Conservation (phyloP, 2,797 vertebrate species). For the Argyrosomus regius region DNA sequence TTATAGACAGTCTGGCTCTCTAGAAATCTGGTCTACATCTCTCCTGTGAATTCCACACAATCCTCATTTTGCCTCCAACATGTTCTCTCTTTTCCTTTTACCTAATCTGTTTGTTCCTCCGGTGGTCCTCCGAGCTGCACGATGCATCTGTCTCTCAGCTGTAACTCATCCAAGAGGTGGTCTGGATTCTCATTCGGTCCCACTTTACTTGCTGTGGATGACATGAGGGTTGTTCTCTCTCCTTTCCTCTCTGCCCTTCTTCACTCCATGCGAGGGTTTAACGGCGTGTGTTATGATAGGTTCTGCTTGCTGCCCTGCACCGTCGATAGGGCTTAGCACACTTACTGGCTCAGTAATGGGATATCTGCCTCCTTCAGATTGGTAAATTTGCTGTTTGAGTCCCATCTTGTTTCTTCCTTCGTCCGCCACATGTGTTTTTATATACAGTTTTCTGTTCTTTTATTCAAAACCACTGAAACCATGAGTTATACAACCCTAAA, state of each 20-base stretch:
- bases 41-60: slow-evolving; percentile 53
- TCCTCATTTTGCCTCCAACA: slow-evolving; percentile 57
- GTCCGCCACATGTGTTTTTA: slow-evolving; percentile 5
- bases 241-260: slow-evolving; percentile 18
- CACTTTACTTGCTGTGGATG: slow-evolving; percentile 42
- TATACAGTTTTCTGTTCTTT: slow-evolving; percentile 12
- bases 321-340: slow-evolving; percentile 51
- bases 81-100: slow-evolving; percentile 15
- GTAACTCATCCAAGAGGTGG: slow-evolving; percentile 54
- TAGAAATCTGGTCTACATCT: slow-evolving; percentile 52
- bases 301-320: slow-evolving; percentile 44
- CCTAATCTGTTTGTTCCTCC: slow-evolving; percentile 69
- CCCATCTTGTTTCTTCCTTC: slow-evolving; percentile 14
- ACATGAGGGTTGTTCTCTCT: slow-evolving; percentile 28
- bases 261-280: slow-evolving; percentile 50
- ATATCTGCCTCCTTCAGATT: slow-evolving; percentile 46
- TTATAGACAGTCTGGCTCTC: slow-evolving; percentile 45
- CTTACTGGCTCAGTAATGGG: slow-evolving; percentile 52
- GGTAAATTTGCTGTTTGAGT: slow-evolving; percentile 18
- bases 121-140: slow-evolving; percentile 58
- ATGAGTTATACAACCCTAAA: slow-evolving; percentile 45
- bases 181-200: slow-evolving; percentile 50
- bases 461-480: slow-evolving; percentile 34
- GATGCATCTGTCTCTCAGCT: slow-evolving; percentile 63
- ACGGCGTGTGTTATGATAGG: slow-evolving; percentile 50